Percentiles rank a stretch among this genome's conserved stretches.
Evolutionary conservation across 2,113 vertebrate genomes (phyloP).

Genomic region (Hypocryptadius cinnamomeus): DNA sequence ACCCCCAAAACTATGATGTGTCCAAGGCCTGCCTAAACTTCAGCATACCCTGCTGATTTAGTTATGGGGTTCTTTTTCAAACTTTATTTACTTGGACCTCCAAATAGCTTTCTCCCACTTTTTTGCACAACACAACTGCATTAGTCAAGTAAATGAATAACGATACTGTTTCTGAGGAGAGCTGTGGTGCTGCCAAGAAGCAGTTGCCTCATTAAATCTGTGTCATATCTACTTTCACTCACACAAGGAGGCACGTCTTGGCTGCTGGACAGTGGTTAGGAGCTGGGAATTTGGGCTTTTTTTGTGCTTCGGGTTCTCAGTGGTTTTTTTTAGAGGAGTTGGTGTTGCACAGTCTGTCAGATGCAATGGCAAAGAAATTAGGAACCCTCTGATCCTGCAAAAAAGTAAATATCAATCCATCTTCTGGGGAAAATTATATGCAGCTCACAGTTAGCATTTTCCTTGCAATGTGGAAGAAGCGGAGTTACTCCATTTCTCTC

Average conservation of each 20-base stretch:
- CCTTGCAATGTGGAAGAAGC: background rate
- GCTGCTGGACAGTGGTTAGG: background rate
- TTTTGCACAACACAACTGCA: background rate
- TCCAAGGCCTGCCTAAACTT: background rate
- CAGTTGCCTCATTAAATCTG: background rate
- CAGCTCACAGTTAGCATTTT: background rate
- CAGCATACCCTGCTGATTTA: background rate
- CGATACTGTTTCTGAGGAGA: background rate
- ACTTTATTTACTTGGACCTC: background rate
- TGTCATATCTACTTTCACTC: background rate
- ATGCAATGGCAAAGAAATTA: background rate
- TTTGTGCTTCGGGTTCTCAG: background rate
- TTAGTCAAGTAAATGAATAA: background rate
- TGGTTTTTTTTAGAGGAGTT: background rate
- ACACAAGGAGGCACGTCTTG: background rate
- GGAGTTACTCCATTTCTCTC: background rate
- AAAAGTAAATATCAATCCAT: background rate
- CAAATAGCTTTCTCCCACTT: background rate
- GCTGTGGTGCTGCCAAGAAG: background rate
- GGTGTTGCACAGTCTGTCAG: fast-evolving
- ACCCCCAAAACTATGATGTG: background rate
- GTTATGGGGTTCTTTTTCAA: background rate
- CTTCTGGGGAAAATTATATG: background rate
- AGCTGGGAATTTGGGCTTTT: background rate
- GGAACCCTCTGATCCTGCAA: background rate